A percentile compares a stretch with the other conserved stretches of the same genome.
phyloP scores from a whole-genome alignment of 1,140 invertebrate species.

The Pogonomyrmex barbatus region DNA sequence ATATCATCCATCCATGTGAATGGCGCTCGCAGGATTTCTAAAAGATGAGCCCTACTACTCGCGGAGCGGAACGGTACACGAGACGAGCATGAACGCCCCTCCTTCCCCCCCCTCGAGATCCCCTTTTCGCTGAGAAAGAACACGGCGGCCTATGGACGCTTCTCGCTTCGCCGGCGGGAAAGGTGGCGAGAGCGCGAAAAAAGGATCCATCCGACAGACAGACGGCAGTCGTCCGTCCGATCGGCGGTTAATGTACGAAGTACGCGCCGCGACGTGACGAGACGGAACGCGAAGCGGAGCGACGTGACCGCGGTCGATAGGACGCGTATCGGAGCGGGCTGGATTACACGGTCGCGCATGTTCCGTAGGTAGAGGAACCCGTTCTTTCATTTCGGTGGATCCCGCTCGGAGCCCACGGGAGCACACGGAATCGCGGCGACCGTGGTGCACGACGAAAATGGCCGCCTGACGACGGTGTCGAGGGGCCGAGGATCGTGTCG shows the following conservation, averaged over 20 bases:
- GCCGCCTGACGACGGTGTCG: conserved; percentile 23
- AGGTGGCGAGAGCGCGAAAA: conserved; percentile 28
- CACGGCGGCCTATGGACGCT: conserved; percentile 4
- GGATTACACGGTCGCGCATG: conserved; percentile 62
- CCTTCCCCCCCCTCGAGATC: background rate
- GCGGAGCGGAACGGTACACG: background rate
- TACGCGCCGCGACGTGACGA: background rate
- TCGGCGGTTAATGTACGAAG: background rate
- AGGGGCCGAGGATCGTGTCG: conserved; percentile 22
- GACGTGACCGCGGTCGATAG: conserved; percentile 13
- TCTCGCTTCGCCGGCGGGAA: conserved; percentile 1
- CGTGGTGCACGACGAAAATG: conserved; percentile 16
- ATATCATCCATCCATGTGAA: background rate
- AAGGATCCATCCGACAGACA: background rate
- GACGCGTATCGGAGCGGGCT: background rate
- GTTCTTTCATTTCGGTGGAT: conserved; percentile 51
- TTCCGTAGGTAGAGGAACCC: conserved; percentile 59
- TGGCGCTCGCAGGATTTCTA: background rate
- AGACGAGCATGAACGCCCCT: background rate
- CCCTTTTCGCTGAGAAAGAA: background rate
- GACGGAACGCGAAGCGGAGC: no score
- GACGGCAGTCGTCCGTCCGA: background rate
- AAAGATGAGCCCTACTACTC: background rate
- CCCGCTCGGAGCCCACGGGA: background rate
- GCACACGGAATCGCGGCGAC: background rate